Percentiles rank a stretch among this genome's conserved stretches.
phyloP scores from a whole-genome alignment of 2,113 vertebrate species.

The Isurus oxyrinchus region DNA sequence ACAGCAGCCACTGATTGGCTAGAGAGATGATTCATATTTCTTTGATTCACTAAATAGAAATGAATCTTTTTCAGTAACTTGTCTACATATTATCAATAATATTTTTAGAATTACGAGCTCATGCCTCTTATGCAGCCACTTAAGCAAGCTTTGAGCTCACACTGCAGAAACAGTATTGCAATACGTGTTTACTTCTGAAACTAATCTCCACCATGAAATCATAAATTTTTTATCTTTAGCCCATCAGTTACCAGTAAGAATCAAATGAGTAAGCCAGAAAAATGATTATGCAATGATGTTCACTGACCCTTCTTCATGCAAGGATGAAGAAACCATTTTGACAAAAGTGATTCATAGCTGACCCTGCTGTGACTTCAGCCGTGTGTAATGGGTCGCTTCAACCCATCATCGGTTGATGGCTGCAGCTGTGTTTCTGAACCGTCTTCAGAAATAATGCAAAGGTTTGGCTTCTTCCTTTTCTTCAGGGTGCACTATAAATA shows the following conservation, averaged over 20 bases:
- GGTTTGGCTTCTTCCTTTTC: neutral
- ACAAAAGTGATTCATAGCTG: constrained; percentile 19
- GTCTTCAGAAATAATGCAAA: constrained; percentile 14
- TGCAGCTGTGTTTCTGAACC: constrained; percentile 1
- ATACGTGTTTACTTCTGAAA: neutral
- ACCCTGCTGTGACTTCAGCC: constrained; percentile 14
- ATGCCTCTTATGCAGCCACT: neutral
- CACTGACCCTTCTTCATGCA: constrained; percentile 1
- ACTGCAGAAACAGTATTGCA: neutral
- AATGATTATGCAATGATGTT: constrained; percentile 19
- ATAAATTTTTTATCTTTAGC: neutral
- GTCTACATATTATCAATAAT: neutral
- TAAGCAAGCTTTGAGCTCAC: neutral
- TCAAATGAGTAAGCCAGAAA: neutral
- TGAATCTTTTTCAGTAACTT: neutral
- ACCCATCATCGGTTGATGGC: neutral
- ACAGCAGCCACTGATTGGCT: neutral
- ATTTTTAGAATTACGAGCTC: neutral
- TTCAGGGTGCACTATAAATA: constrained; percentile 29
- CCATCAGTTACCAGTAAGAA: neutral
- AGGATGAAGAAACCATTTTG: constrained; percentile 10
- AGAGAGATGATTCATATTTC: neutral
- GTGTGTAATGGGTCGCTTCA: constrained; percentile 18
- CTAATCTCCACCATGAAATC: neutral
- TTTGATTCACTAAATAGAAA: neutral